These are phyloP conservation scores for Monomorium pharaonis DNA, from an alignment of 1,140 invertebrate species.

Conservation along the genomic window DNA sequence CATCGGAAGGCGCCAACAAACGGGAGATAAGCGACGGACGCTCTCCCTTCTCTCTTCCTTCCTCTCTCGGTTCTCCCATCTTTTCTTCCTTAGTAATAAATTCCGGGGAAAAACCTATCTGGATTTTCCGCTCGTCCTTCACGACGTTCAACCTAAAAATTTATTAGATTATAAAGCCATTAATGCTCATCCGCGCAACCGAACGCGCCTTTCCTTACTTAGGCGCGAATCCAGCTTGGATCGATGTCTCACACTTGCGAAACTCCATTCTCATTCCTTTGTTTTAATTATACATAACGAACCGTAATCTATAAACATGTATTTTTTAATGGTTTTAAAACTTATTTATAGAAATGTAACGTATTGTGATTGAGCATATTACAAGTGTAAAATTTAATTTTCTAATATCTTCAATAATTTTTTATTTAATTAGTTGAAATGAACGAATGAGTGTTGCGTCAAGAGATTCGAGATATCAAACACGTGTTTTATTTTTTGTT, in stretches of 20 bases:
- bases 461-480: not conserved
- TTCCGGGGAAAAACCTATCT: conserved; percentile 76
- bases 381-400: not conserved
- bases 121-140: conserved; percentile 70
- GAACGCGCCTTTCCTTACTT: conserved; percentile 65
- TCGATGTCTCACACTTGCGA: conserved; percentile 42
- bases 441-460: not conserved
- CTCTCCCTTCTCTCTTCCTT: too few relatives aligned
- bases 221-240: conserved; percentile 52
- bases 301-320: not conserved
- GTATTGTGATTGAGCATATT: not conserved
- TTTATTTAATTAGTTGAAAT: not conserved
- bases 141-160: conserved; percentile 80
- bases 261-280: not conserved
- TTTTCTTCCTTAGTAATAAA: conserved; percentile 80
- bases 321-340: not conserved
- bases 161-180: conserved; percentile 83
- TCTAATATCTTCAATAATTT: not conserved
- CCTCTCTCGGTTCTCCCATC: conserved; percentile 54
- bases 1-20: conserved; percentile 67
- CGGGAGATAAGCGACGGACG: conserved; percentile 74
- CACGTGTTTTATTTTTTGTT: not conserved
- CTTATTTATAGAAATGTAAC: not conserved
- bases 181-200: conserved; percentile 80
- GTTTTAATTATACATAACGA: not conserved